These are phyloP conservation scores for Pasiphila rectangulata DNA, from an alignment of 2,888 invertebrate genomes.

Conservation along the genomic window DNA sequence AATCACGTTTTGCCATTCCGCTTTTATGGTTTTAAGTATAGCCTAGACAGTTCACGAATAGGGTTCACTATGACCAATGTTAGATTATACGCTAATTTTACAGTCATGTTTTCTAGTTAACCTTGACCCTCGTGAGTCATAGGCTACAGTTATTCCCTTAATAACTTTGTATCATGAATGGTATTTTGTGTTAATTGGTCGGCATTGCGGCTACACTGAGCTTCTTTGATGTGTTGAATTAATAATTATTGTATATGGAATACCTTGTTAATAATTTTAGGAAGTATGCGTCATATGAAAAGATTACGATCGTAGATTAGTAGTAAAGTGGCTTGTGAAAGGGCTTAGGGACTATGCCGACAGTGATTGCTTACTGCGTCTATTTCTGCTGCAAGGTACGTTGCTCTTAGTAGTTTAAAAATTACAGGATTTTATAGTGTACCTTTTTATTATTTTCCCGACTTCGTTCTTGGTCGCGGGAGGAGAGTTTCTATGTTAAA, in stretches of 20 bases:
- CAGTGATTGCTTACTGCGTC: too few species aligned
- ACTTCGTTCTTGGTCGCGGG: too few species aligned
- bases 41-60: conserved; percentile 22
- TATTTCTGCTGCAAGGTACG: too few species aligned
- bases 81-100: conserved; percentile 49
- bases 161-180: conserved; percentile 18
- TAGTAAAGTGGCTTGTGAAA: too few species aligned
- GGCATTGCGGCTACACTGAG: conserved; percentile 4
- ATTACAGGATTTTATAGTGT: too few species aligned
- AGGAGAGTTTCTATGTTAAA: too few species aligned
- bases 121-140: conserved; percentile 42
- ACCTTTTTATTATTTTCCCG: too few species aligned
- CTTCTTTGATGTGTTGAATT: conserved; percentile 1
- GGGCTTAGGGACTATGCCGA: too few species aligned
- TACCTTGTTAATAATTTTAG: background rate
- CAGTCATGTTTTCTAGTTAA: conserved; percentile 34
- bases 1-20: conserved; percentile 6
- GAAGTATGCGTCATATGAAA: background rate
- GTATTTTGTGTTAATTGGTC: conserved; percentile 8
- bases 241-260: background rate
- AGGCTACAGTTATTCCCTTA: conserved; percentile 13
- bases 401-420: too few species aligned
- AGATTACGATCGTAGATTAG: too few species aligned
- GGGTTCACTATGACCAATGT: conserved; percentile 56
- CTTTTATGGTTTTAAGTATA: conserved; percentile 13